Evolutionary conservation across 1,140 invertebrate genomes (phyloP).

Genomic region (Calephelis nemesis): DNA sequence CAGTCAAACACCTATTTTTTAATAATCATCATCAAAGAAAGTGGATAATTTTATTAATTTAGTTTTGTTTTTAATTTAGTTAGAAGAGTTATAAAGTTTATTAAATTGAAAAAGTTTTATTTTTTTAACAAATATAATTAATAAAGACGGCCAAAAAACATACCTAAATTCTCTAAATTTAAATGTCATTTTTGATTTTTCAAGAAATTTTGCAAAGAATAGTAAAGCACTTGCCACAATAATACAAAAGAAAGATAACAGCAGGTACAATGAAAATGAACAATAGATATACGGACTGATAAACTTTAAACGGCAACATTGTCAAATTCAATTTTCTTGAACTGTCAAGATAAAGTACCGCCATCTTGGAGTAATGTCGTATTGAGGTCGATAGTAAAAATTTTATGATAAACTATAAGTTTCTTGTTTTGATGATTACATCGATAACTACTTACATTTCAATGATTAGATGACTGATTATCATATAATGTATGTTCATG

Average conservation of each 20-base stretch:
- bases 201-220: too few species aligned
- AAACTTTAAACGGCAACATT: conserved; percentile 12
- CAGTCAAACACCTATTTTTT: too few species aligned
- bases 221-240: too few species aligned
- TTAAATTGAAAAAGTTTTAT: too few species aligned
- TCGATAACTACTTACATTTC: background rate
- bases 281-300: conserved; percentile 4
- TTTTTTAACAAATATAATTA: too few species aligned
- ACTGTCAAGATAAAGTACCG: conserved; percentile 8
- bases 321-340: conserved; percentile 15
- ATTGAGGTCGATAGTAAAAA: conserved; percentile 13
- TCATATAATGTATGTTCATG: background rate
- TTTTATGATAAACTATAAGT: conserved; percentile 17
- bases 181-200: too few species aligned
- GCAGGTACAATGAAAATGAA: conserved; percentile 10
- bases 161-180: too few species aligned
- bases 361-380: conserved; percentile 10
- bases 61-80: too few species aligned
- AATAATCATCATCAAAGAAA: too few species aligned
- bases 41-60: too few species aligned
- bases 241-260: background rate
- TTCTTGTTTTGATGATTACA: conserved; percentile 7
- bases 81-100: too few species aligned
- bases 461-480: background rate
- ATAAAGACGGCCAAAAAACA: too few species aligned